phyloP scores from a whole-genome alignment of 2,888 invertebrate species.

The Allygus modestus region DNA sequence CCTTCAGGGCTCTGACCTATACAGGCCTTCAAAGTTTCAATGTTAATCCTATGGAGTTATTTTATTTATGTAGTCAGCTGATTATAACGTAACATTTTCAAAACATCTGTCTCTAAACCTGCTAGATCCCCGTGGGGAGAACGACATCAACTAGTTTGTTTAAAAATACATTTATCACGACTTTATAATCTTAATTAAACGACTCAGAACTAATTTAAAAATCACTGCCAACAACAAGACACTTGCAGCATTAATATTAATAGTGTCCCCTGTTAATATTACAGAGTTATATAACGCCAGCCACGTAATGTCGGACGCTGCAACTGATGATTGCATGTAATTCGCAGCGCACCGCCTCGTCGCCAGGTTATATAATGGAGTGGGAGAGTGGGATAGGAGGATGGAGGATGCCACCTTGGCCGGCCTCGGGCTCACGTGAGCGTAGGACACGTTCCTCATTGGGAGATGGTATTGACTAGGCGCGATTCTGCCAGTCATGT shows the following conservation, averaged over 20 bases:
- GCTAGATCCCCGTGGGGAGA: too few species aligned
- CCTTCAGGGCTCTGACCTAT: too few species aligned
- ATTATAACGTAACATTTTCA: too few species aligned
- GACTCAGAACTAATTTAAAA: too few species aligned
- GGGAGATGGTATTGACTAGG: not conserved
- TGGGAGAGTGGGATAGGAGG: too few species aligned
- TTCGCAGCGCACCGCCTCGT: not conserved
- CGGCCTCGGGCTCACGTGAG: slow-evolving; percentile 28
- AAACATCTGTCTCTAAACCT: too few species aligned
- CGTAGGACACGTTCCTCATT: not conserved
- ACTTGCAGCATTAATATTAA: not conserved
- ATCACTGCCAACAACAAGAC: slow-evolving; percentile 5
- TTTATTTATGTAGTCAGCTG: too few species aligned
- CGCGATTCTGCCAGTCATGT: not conserved
- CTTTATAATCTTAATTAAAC: too few species aligned
- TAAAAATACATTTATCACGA: too few species aligned
- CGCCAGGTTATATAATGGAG: slow-evolving; percentile 13
- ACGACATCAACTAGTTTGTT: too few species aligned
- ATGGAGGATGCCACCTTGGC: slow-evolving; percentile 19
- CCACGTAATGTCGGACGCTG: not conserved
- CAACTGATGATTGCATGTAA: not conserved
- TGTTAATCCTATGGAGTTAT: too few species aligned
- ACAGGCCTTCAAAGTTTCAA: too few species aligned
- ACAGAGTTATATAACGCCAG: not conserved
- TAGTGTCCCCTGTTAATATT: not conserved